These are phyloP conservation scores for Bombus waltoni DNA, from an alignment of 1,140 invertebrate genomes.

Conservation along the genomic window DNA sequence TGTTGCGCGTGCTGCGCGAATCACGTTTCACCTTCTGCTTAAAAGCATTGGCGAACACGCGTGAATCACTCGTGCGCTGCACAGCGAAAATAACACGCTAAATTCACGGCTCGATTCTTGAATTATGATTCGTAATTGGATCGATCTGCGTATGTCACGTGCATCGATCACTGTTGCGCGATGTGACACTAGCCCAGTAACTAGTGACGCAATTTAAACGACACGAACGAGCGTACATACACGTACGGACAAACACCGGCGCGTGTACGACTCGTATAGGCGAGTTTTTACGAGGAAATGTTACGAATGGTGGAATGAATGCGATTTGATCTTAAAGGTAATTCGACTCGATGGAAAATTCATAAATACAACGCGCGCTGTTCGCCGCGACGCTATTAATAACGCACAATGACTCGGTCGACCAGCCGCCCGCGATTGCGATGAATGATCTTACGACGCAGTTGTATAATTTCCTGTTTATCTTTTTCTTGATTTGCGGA, in stretches of 20 bases:
- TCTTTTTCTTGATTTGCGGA: neutral
- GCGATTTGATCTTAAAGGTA: neutral
- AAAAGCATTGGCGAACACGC: neutral
- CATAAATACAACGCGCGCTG: neutral
- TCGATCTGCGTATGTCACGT: constrained; percentile 40
- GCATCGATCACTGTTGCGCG: constrained; percentile 15
- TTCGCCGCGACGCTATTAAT: constrained; percentile 11
- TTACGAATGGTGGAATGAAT: neutral
- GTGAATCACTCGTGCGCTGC: neutral
- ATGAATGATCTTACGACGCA: constrained; percentile 21
- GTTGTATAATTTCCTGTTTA: constrained; percentile 28
- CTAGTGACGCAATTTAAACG: constrained; percentile 29
- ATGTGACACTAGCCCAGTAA: constrained; percentile 28
- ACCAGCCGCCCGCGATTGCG: neutral
- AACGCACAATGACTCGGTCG: constrained; percentile 7
- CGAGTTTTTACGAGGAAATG: neutral
- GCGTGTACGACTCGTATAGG: neutral
- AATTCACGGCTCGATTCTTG: constrained; percentile 7
- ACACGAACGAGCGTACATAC: neutral
- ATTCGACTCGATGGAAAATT: constrained; percentile 15
- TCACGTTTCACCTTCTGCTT: constrained; percentile 19
- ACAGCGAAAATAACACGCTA: neutral
- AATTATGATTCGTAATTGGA: constrained; percentile 35
- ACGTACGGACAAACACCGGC: no score
- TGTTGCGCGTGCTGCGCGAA: neutral